Evolutionary conservation across 2,888 invertebrate species (phyloP), one percentile per base, ranked within the genome.

Genomic region (Bombyx huttoni): DNA sequence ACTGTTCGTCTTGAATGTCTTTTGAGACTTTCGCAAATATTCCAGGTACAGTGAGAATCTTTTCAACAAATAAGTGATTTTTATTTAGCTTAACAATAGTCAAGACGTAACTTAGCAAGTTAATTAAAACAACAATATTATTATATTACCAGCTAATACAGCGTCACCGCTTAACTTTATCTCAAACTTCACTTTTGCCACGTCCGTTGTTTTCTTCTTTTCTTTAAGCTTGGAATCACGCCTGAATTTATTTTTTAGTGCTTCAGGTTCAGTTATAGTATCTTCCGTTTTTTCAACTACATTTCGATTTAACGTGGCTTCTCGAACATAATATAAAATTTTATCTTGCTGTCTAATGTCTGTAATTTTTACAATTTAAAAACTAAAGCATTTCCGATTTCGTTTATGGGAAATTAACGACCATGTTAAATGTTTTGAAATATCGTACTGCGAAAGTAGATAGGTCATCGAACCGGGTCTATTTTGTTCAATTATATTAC

Each of bases 281-380:
- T 62, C 60, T 3, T 57, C 54, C 10, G 35, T 13, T 40, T 60
- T 56, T 34, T 55, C 52, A 0, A 55, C 12, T 13, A 55, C 6
- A 6, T 49, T 57, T 8, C 56, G 53, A n/a, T 66, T 68, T 8
- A 83, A 55, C 49, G 76, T 70, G 0, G 56, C 53, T 55, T 81
- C 67, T 55, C 68, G 70, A 1, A 87, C 74, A 1, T 69, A 55
- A 34, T 65, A 64, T 5, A 86, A 53, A 49, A 72, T 65, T 47
- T 77, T 67, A 53, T 85, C 85, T 70, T 83, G 85, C 50, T 83
- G 82, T 51, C 85, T 73, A 46, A 75, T 56, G 58, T 85, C 86
- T 86, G 53, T 14, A 64, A 64, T 14, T 48, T 45, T 47, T 10
- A 47, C 12, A 40, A 10, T 40, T 40, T 12, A 47, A 49, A 49